Evolutionary conservation across 2,797 vertebrate genomes (phyloP).

Genomic region (Sciaenops ocellatus): DNA sequence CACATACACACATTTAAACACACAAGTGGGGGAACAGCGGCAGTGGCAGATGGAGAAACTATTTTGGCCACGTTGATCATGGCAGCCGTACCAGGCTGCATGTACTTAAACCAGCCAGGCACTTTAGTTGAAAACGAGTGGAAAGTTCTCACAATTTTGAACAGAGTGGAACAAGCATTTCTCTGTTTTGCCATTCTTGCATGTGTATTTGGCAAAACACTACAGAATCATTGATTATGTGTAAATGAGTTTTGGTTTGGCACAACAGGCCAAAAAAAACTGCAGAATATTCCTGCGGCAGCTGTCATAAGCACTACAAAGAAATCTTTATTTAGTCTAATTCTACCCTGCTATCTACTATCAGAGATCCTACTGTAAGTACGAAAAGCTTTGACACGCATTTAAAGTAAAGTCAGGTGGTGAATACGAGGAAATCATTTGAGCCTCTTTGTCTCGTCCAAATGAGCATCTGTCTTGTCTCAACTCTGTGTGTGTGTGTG

Average conservation of each 20-base stretch:
- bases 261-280: neutral
- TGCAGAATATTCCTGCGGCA: slow-evolving; percentile 3
- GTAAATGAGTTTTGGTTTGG: slow-evolving; percentile 11
- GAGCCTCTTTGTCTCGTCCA: slow-evolving; percentile 38
- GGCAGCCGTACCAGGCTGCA: slow-evolving; percentile 71
- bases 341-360: neutral
- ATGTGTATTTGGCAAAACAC: slow-evolving; percentile 8
- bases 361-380: slow-evolving; percentile 10
- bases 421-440: slow-evolving; percentile 40
- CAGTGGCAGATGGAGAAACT: slow-evolving; percentile 85
- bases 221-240: neutral
- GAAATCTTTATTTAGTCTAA: neutral
- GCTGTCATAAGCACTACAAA: neutral
- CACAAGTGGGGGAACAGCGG: slow-evolving; percentile 62
- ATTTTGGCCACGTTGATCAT: slow-evolving; percentile 82
- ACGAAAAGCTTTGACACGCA: slow-evolving; percentile 2
- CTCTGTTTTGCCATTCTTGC: slow-evolving; percentile 21
- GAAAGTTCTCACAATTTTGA: slow-evolving; percentile 58
- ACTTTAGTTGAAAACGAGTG: slow-evolving; percentile 35
- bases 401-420: slow-evolving; percentile 6
- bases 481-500: slow-evolving; percentile 38
- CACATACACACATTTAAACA: slow-evolving; percentile 47
- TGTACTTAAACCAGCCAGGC: slow-evolving; percentile 53
- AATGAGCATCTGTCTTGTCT: slow-evolving; percentile 44
- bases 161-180: neutral